phyloP scores from a whole-genome alignment of 2,888 invertebrate genomes.

The Congeria kusceri region DNA sequence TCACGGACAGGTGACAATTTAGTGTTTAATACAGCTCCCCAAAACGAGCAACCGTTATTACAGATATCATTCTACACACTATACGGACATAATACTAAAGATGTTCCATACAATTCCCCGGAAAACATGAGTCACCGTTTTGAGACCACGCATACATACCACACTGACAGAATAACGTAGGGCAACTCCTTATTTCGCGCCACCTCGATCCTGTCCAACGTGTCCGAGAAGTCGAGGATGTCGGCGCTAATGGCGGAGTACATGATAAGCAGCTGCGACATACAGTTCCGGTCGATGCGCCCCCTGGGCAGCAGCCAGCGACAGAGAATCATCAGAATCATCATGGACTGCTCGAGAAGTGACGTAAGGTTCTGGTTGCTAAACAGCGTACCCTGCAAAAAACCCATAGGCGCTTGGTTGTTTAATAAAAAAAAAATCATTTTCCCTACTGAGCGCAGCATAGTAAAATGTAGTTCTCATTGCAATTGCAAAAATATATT shows the following conservation, averaged over 20 bases:
- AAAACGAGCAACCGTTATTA: too few relatives aligned
- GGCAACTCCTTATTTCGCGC: constrained; percentile 4
- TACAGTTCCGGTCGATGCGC: constrained; percentile 52
- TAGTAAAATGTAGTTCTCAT: too few relatives aligned
- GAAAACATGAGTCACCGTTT: too few relatives aligned
- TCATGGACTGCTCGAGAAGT: constrained; percentile 59
- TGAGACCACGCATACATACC: constrained; percentile 11
- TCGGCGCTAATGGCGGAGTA: constrained; percentile 61
- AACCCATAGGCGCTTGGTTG: too few relatives aligned
- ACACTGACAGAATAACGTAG: constrained; percentile 46
- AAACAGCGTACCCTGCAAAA: not conserved
- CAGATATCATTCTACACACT: too few relatives aligned
- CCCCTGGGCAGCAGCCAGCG: constrained; percentile 64
- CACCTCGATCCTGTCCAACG: constrained; percentile 35
- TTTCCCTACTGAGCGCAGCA: too few relatives aligned
- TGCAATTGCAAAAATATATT: too few relatives aligned
- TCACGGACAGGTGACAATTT: too few relatives aligned
- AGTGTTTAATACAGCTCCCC: too few relatives aligned
- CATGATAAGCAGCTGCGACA: constrained; percentile 61
- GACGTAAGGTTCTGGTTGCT: constrained; percentile 29
- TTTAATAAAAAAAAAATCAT: too few relatives aligned
- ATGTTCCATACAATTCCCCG: too few relatives aligned
- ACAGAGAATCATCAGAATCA: constrained; percentile 58
- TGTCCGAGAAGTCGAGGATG: constrained; percentile 62
- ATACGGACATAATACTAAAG: too few relatives aligned